These are phyloP conservation scores for Phymatocera aterrima DNA, from an alignment of 2,888 invertebrate genomes.

Conservation along the genomic window DNA sequence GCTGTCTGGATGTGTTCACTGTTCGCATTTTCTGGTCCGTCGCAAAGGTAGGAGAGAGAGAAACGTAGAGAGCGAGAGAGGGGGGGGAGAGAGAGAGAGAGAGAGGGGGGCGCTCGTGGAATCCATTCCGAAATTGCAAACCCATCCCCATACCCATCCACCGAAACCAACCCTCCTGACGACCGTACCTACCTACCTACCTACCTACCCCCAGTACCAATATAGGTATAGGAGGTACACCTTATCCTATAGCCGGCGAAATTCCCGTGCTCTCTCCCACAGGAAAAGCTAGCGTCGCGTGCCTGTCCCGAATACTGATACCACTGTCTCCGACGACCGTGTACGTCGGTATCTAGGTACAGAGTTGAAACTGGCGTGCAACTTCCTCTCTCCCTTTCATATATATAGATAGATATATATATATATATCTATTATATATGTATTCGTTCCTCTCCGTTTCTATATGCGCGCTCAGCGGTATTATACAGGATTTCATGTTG, in stretches of 20 bases:
- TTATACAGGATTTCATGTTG: too few relatives aligned
- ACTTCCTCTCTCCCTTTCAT: not conserved
- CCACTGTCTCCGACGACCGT: slow-evolving; percentile 54
- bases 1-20: slow-evolving; percentile 32
- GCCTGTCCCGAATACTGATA: slow-evolving; percentile 73
- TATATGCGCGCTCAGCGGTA: too few relatives aligned
- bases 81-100: slow-evolving; percentile 50
- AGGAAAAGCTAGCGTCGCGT: slow-evolving; percentile 66
- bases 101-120: slow-evolving; percentile 63
- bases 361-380: not conserved
- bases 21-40: slow-evolving; percentile 59
- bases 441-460: not conserved
- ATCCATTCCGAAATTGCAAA: slow-evolving; percentile 74
- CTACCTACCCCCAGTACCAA: slow-evolving; percentile 49
- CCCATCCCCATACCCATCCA: slow-evolving; percentile 63
- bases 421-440: too few relatives aligned
- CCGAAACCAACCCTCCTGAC: slow-evolving; percentile 53
- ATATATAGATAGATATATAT: too few relatives aligned
- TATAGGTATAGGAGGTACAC: not conserved
- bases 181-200: slow-evolving; percentile 51
- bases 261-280: slow-evolving; percentile 63
- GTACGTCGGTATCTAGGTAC: slow-evolving; percentile 31
- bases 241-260: slow-evolving; percentile 31
- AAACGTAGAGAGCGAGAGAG: slow-evolving; percentile 46
- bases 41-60: slow-evolving; percentile 50